Evolutionary conservation across 1,140 invertebrate genomes (phyloP).

Genomic region (Brachionus rotundiformis): DNA sequence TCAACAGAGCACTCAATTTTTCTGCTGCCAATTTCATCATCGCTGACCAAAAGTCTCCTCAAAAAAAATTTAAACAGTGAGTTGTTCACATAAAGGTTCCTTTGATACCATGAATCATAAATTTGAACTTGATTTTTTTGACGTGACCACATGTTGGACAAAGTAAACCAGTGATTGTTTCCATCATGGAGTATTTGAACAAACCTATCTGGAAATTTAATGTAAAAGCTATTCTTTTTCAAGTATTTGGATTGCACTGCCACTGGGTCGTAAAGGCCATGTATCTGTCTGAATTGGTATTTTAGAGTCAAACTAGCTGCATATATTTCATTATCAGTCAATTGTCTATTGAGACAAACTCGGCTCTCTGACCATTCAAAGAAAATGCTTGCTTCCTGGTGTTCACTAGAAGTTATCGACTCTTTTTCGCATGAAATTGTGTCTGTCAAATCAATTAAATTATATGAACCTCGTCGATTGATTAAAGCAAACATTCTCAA

Average conservation of each 20-base stretch:
- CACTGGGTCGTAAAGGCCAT: background rate
- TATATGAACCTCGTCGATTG: too few species aligned
- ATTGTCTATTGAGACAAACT: background rate
- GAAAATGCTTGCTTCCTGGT: background rate
- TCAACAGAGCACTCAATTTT: background rate
- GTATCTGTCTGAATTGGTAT: background rate
- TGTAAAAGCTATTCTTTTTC: background rate
- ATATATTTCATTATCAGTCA: conserved; percentile 35
- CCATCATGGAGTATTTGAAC: conserved; percentile 31
- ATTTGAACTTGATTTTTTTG: background rate
- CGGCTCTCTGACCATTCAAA: background rate
- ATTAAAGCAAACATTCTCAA: background rate
- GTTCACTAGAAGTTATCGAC: background rate
- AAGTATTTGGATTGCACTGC: background rate
- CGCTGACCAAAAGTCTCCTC: background rate
- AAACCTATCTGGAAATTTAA: conserved; percentile 4
- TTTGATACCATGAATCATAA: background rate
- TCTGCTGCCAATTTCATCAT: background rate
- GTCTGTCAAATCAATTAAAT: background rate
- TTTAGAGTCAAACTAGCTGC: background rate
- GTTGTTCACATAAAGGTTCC: background rate
- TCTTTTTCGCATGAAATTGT: background rate
- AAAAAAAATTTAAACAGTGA: background rate
- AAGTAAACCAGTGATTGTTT: background rate
- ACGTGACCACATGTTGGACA: background rate